Percentiles rank a stretch among this genome's conserved stretches.
Conservation (phyloP, 2,113 vertebrate species). For the Dissostichus mawsoni region DNA sequence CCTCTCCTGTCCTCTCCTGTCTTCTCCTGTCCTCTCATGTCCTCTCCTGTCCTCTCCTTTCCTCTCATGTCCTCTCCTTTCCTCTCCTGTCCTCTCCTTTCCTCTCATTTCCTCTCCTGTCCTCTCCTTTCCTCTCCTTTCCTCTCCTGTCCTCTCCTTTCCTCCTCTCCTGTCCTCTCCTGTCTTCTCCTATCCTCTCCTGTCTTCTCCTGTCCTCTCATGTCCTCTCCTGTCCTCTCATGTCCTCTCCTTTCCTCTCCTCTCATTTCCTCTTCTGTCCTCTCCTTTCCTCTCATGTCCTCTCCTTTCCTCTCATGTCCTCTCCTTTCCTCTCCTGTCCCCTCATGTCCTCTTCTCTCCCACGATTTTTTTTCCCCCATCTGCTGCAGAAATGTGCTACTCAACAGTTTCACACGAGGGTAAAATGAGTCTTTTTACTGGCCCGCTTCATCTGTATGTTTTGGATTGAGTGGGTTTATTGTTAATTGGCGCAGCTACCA, state of each 20-base stretch:
- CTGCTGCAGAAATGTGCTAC: background rate
- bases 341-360: background rate
- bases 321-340: background rate
- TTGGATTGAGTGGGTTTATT: conserved; percentile 36
- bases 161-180: background rate
- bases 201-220: background rate
- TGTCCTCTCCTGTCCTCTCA: background rate
- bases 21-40: no score
- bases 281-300: accelerated
- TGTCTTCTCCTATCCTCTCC: background rate
- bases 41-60: no score
- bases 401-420: conserved; percentile 3
- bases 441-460: conserved; percentile 28
- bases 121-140: background rate
- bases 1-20: no score
- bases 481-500: conserved; percentile 22
- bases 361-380: background rate
- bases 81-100: background rate
- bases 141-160: no score
- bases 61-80: background rate
- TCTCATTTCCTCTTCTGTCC: background rate
- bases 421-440: conserved; percentile 10
- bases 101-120: background rate
- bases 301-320: background rate
- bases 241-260: background rate